Conservation (phyloP, 2,888 invertebrate species). For the Leptogaster cylindrica region DNA sequence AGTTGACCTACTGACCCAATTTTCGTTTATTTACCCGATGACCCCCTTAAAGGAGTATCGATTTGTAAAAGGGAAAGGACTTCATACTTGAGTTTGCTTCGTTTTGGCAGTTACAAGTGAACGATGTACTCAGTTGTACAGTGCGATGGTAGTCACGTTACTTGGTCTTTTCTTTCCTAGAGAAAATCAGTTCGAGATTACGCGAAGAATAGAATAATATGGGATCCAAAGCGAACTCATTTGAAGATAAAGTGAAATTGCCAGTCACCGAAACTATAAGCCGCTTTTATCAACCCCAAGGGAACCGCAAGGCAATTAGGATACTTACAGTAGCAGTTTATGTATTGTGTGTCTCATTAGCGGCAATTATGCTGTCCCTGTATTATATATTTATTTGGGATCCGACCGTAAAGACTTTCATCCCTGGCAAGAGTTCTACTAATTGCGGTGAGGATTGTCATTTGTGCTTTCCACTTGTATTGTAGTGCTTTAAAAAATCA, state of each 20-base stretch:
- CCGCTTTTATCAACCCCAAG: conserved; percentile 72
- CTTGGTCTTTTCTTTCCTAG: too few relatives aligned
- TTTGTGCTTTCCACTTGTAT: neutral
- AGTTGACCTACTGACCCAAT: conserved; percentile 60
- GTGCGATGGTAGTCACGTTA: neutral
- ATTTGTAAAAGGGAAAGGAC: conserved; percentile 46
- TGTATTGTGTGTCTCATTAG: conserved; percentile 91
- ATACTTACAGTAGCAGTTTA: conserved; percentile 93
- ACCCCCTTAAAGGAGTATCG: conserved; percentile 41
- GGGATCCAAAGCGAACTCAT: conserved; percentile 60
- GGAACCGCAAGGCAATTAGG: conserved; percentile 85
- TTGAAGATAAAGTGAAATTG: conserved; percentile 62
- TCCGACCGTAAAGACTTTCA: conserved; percentile 66
- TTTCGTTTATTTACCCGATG: conserved; percentile 60
- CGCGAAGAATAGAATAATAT: conserved; percentile 52
- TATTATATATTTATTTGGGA: conserved; percentile 96
- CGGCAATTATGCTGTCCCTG: conserved; percentile 89
- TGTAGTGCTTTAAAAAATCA: too few relatives aligned
- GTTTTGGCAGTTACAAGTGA: conserved; percentile 4
- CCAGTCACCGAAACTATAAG: conserved; percentile 62
- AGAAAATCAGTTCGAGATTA: too few relatives aligned
- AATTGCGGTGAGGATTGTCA: conserved; percentile 62
- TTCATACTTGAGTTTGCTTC: conserved; percentile 30
- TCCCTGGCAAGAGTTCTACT: conserved; percentile 54
- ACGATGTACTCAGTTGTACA: neutral